Base-by-base conservation (phyloP, 2,888 invertebrate genomes). In the Drosophila greeni region DNA sequence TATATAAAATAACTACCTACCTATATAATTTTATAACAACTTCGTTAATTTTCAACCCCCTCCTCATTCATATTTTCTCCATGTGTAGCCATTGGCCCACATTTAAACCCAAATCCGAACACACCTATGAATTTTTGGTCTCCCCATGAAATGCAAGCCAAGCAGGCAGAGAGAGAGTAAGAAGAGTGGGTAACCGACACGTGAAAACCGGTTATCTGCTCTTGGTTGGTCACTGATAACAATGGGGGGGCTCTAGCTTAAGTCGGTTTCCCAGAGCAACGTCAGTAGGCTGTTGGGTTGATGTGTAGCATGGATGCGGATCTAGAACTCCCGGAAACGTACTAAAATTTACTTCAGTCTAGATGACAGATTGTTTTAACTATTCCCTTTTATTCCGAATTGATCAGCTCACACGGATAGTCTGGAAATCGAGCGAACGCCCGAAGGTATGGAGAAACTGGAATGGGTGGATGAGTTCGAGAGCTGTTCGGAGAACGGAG, bases 391-490 rank as follows among this genome's bases (percentile, higher is more conserved):
- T n/a, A n/a, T n/a, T n/a, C n/a, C n/a, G n/a, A n/a, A n/a, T n/a
- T n/a, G 45, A 12, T 18, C 26, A 86, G 86, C 71, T 40, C 70
- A 72, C 26, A 57, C 71, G 5, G 78, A 83, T 55, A 60, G 66
- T 11, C 26, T 72, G 43, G 88, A 88, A 88, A 81, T 90, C 83
- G 81, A 91, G 85, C 84, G 83, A 6, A 90, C 90, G 11, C 90
- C 90, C 2, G 90, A 90, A 53, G 90, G 91, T 14, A 92, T 92
- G 91, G 92, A 92, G 76, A 93, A 92, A 48, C 88, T 94, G 39
- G 94, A 94, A 86, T 94, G 94, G 94, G 94, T 94, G 85, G 92
- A 93, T 86, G 94, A 94, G 79, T 92, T 94, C 70, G 91, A 90
- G 79, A 78, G 55, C 45, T 66, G 71, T 39, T 51, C 73, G 0